Percentiles rank a stretch among this genome's conserved stretches.
These are phyloP conservation scores for Troglohyphantes excavatus DNA, from an alignment of 2,888 invertebrate genomes.

Conservation along the genomic window DNA sequence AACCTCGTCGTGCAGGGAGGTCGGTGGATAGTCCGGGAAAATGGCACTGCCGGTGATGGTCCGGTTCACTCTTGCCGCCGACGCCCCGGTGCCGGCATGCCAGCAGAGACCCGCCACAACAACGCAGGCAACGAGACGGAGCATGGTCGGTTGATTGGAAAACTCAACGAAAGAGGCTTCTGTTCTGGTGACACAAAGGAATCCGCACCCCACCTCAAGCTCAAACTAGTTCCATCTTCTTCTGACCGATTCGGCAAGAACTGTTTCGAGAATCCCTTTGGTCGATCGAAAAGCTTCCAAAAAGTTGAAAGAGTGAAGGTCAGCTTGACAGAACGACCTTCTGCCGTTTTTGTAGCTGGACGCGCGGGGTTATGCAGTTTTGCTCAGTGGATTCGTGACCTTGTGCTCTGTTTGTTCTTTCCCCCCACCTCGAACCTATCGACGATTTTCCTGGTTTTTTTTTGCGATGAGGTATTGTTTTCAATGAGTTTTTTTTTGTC, in stretches of 20 bases:
- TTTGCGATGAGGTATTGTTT: background rate
- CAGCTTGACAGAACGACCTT: constrained; percentile 53
- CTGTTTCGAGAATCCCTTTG: constrained; percentile 25
- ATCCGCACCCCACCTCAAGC: background rate
- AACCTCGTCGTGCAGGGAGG: background rate
- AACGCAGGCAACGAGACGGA: background rate
- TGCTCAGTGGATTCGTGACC: constrained; percentile 19
- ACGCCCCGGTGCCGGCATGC: background rate
- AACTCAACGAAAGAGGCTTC: background rate
- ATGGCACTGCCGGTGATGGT: constrained; percentile 14
- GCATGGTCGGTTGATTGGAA: background rate
- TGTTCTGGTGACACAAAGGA: background rate
- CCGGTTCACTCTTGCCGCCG: constrained; percentile 9
- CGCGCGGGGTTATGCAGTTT: constrained; percentile 29
- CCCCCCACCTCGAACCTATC: background rate
- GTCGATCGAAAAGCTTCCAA: constrained; percentile 2
- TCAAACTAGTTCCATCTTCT: constrained; percentile 27
- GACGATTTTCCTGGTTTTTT: background rate
- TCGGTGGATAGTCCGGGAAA: constrained; percentile 48
- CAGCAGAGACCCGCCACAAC: background rate
- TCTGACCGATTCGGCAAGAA: constrained; percentile 22
- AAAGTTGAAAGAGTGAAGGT: constrained; percentile 56
- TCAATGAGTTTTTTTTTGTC: background rate
- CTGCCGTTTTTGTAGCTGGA: constrained; percentile 15
- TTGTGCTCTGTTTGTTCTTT: constrained; percentile 26